These are phyloP conservation scores for Tautogolabrus adspersus DNA, from an alignment of 2,113 vertebrate genomes.

Conservation along the genomic window DNA sequence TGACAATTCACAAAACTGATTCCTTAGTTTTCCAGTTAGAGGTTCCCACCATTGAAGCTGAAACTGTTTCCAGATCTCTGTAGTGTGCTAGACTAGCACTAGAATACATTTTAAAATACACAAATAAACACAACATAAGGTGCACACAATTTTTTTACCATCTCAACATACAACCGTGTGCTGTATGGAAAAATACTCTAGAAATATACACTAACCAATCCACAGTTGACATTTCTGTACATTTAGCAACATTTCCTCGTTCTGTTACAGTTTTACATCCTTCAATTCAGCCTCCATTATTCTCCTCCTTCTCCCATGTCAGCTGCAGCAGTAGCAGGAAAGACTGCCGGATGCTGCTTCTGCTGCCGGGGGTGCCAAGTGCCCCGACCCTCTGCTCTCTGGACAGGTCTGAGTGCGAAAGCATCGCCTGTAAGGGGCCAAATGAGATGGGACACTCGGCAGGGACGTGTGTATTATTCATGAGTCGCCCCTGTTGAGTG, in stretches of 20 bases:
- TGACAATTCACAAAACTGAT: conserved; percentile 17
- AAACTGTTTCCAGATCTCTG: too few relatives aligned
- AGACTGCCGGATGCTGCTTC: conserved; percentile 19
- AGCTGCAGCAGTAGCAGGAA: neutral
- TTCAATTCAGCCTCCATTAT: conserved; percentile 25
- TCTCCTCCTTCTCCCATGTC: conserved; percentile 15
- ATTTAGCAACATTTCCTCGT: neutral
- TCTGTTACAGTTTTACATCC: neutral
- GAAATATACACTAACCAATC: neutral
- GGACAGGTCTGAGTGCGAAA: conserved; percentile 58
- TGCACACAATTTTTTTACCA: too few relatives aligned
- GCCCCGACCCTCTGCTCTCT: conserved; percentile 59
- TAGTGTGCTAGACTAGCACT: neutral
- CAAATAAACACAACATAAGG: too few relatives aligned
- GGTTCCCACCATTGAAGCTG: too few relatives aligned
- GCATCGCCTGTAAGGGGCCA: conserved; percentile 44
- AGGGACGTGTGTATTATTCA: conserved; percentile 76
- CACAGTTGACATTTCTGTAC: neutral
- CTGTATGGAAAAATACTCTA: conserved; percentile 12
- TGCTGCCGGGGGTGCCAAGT: conserved; percentile 30
- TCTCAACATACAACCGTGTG: neutral
- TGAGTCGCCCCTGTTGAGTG: conserved; percentile 74
- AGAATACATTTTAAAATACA: too few relatives aligned
- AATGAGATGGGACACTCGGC: conserved; percentile 57
- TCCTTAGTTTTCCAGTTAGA: too few relatives aligned